phyloP scores from a whole-genome alignment of 2,113 vertebrate species.

The Xenus cinereus region DNA sequence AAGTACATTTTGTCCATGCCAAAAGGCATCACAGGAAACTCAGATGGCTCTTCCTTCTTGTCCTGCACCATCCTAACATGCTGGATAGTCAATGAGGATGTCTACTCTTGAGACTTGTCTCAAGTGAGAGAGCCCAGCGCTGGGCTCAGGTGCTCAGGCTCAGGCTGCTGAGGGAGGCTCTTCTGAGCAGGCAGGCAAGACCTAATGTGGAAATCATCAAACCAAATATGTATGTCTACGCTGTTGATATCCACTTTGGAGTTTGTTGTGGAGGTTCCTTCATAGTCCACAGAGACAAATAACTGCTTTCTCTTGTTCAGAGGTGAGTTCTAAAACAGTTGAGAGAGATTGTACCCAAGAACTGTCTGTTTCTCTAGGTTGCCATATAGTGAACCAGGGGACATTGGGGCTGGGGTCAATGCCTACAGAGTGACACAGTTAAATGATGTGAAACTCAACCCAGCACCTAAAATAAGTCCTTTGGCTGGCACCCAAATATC shows the following conservation, averaged over 20 bases:
- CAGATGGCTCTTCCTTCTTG: not conserved
- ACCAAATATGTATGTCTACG: accelerated
- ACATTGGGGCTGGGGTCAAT: not conserved
- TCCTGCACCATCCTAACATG: not conserved
- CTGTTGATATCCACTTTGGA: not conserved
- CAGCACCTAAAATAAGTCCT: not conserved
- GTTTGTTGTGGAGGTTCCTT: not conserved
- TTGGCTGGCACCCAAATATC: not conserved
- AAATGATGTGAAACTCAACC: not conserved
- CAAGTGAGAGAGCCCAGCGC: not conserved
- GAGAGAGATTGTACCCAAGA: not conserved
- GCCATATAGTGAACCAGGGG: not conserved
- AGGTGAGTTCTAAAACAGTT: not conserved
- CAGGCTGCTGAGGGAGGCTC: not conserved
- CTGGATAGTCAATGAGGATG: not conserved
- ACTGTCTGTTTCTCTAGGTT: not conserved
- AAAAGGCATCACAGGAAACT: not conserved
- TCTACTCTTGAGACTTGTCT: not conserved
- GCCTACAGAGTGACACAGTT: not conserved
- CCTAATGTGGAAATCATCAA: not conserved
- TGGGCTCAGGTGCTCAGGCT: not conserved
- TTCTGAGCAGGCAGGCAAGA: not conserved
- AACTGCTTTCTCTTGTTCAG: not conserved
- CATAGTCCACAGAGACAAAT: not conserved
- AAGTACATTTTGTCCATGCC: not conserved